These are phyloP conservation scores for Zoanthus sansibaricus DNA, from an alignment of 92 coral and sea anemone species.

Conservation along the genomic window DNA sequence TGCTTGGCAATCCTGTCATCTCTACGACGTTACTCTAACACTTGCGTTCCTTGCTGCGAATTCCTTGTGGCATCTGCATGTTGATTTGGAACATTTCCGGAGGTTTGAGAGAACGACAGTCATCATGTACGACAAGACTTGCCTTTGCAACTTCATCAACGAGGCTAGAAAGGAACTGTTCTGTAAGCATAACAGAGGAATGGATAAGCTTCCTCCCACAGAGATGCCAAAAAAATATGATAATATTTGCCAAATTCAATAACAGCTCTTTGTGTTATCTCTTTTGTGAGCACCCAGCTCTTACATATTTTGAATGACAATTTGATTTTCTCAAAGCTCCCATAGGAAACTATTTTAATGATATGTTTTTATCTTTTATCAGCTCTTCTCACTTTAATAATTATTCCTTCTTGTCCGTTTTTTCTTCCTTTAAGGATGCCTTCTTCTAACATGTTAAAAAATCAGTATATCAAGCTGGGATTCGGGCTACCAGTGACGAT, in stretches of 20 bases:
- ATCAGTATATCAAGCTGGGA: background rate
- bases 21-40: background rate
- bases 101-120: background rate
- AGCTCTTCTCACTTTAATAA: background rate
- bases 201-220: conserved; percentile 11
- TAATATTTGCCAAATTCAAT: background rate
- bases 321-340: background rate
- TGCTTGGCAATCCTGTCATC: too few relatives aligned
- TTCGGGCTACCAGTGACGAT: background rate
- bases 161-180: too few relatives aligned
- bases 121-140: background rate
- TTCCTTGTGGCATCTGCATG: background rate
- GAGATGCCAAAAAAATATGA: background rate
- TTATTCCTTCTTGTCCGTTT: too few relatives aligned
- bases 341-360: background rate
- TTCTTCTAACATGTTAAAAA: too few relatives aligned
- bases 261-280: background rate
- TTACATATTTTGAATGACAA: too few relatives aligned
- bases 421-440: too few relatives aligned
- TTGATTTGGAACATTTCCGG: background rate
- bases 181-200: background rate
- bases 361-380: too few relatives aligned
- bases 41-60: too few relatives aligned
- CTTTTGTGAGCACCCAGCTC: too few relatives aligned
- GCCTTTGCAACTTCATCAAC: too few relatives aligned